Conservation (phyloP, 30 jellyfish, hydroid and myxozoan species). For the Turritopsis dohrnii region DNA sequence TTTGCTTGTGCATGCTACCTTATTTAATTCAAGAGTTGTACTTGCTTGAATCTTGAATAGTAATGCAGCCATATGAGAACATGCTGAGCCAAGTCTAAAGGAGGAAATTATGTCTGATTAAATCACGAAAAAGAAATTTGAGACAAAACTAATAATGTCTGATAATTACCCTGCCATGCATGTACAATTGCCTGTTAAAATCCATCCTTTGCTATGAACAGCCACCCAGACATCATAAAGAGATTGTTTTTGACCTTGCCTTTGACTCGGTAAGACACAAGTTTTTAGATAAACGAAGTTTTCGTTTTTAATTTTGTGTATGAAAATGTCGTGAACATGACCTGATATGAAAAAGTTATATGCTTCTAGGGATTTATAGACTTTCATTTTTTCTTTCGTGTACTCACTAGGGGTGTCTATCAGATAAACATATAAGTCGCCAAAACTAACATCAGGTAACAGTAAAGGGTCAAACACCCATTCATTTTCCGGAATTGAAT, state of each 20-base stretch:
- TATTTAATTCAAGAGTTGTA: background rate
- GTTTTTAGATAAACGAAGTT: background rate
- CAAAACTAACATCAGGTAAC: too few species aligned
- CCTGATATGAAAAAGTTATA: background rate
- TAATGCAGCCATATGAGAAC: background rate
- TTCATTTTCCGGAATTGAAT: too few species aligned
- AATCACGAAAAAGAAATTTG: too few species aligned
- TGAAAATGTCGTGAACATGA: background rate
- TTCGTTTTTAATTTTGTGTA: background rate
- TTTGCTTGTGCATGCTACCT: background rate
- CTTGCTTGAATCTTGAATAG: background rate
- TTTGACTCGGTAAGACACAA: background rate
- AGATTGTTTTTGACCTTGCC: background rate
- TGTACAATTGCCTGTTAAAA: background rate
- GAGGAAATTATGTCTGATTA: too few species aligned
- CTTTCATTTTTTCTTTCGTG: background rate
- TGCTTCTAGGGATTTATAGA: background rate
- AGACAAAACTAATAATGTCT: too few species aligned
- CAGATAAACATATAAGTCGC: too few species aligned
- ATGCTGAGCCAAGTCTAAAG: background rate
- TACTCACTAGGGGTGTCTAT: too few species aligned
- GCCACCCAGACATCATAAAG: background rate
- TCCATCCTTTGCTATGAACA: background rate
- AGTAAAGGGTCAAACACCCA: too few species aligned
- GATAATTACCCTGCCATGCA: slow-evolving; percentile 10